phyloP scores from a whole-genome alignment of 2,888 invertebrate species.

The Temnothorax rugatulus region DNA sequence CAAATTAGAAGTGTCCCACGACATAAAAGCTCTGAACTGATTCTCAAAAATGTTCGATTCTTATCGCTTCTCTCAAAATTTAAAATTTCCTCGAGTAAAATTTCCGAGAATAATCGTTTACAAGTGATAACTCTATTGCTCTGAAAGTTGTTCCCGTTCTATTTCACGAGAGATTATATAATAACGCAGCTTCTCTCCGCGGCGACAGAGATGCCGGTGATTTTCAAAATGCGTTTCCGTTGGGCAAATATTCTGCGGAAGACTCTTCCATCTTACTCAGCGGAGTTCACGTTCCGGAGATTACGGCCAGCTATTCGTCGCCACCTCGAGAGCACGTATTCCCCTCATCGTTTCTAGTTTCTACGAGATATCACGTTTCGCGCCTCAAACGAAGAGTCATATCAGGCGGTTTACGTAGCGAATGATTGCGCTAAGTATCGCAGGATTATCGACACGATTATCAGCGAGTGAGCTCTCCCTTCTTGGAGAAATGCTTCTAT shows the following conservation, averaged over 20 bases:
- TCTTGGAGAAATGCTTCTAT: neutral
- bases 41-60: neutral
- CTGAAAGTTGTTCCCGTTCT: neutral
- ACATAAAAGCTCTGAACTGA: neutral
- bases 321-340: constrained; percentile 51
- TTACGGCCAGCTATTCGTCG: constrained; percentile 44
- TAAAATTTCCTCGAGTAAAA: neutral
- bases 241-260: constrained; percentile 14
- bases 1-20: neutral
- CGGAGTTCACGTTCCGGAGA: constrained; percentile 10
- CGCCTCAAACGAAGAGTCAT: constrained; percentile 36
- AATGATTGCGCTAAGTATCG: constrained; percentile 14
- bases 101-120: neutral
- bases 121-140: neutral
- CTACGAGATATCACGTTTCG: constrained; percentile 45
- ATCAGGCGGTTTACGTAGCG: constrained; percentile 18
- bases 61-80: too few species aligned
- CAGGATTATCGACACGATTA: constrained; percentile 6
- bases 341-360: constrained; percentile 45
- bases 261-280: constrained; percentile 1
- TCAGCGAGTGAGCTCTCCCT: neutral
- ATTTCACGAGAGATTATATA: neutral
- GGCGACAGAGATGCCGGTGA: neutral
- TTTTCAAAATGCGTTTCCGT: constrained; percentile 13
- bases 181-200: neutral